Evolutionary conservation across 2,888 invertebrate species (phyloP).

Genomic region (Rotaria socialis): DNA sequence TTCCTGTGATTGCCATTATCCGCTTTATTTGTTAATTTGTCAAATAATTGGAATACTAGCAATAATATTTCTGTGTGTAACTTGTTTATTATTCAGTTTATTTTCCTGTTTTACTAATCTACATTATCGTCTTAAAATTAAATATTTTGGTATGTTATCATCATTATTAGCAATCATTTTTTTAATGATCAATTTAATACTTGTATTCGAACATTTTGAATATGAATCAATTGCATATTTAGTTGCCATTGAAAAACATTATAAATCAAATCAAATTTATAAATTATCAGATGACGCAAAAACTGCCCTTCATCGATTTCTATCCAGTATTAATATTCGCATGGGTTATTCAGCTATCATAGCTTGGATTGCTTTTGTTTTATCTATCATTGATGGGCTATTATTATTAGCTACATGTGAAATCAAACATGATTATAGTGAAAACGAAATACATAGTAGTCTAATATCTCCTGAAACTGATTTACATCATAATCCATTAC

Average conservation of each 20-base stretch:
- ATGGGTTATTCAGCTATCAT: background rate
- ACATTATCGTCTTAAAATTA: background rate
- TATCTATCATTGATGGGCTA: background rate
- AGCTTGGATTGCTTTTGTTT: background rate
- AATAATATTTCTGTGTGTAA: background rate
- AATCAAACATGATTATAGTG: background rate
- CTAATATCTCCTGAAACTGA: background rate
- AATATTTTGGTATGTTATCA: background rate
- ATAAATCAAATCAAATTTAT: conserved; percentile 23
- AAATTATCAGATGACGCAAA: background rate
- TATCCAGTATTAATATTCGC: background rate
- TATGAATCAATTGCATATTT: conserved; percentile 16
- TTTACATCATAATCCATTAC: background rate
- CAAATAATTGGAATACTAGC: background rate
- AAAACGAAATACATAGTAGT: background rate
- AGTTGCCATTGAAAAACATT: conserved; percentile 13
- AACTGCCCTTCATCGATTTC: background rate
- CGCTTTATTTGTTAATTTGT: background rate
- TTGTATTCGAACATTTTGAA: background rate
- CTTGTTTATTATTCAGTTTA: background rate
- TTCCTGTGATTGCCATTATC: conserved; percentile 11
- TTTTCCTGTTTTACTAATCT: background rate
- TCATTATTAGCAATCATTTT: background rate
- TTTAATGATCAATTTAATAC: background rate
- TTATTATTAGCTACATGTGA: background rate